These are phyloP conservation scores for Microcebus jonahi DNA, from an alignment of 2,113 vertebrate genomes.

Conservation along the genomic window DNA sequence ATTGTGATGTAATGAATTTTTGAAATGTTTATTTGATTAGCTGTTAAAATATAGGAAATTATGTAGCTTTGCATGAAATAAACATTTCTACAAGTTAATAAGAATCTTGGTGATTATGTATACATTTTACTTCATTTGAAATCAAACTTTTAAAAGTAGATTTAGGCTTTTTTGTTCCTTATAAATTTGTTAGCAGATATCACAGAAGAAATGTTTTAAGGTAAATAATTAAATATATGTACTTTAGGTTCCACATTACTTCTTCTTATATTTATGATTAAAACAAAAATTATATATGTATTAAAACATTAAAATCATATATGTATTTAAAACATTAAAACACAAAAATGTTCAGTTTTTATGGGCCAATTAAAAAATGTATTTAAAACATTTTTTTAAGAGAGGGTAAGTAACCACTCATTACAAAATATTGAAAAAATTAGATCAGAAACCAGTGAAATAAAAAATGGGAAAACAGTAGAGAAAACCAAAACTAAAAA, in stretches of 20 bases:
- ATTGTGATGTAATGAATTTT: conserved; percentile 82
- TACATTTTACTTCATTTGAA: conserved; percentile 38
- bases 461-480: background rate
- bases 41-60: conserved; percentile 74
- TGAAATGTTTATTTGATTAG: conserved; percentile 81
- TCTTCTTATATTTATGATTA: background rate
- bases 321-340: background rate
- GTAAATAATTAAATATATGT: background rate
- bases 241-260: background rate
- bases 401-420: background rate
- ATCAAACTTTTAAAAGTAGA: conserved; percentile 34
- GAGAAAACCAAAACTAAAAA: background rate
- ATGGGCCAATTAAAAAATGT: background rate
- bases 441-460: background rate
- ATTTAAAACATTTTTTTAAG: background rate
- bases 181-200: conserved; percentile 1
- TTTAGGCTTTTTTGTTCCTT: background rate
- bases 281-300: background rate
- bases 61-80: conserved; percentile 84
- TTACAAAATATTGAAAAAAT: background rate
- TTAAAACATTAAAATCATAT: background rate
- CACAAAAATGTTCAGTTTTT: background rate
- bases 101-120: conserved; percentile 53
- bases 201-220: conserved; percentile 16
- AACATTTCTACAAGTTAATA: conserved; percentile 76